Evolutionary conservation across 2,888 invertebrate species (phyloP).

Genomic region (Uropetala carovei): DNA sequence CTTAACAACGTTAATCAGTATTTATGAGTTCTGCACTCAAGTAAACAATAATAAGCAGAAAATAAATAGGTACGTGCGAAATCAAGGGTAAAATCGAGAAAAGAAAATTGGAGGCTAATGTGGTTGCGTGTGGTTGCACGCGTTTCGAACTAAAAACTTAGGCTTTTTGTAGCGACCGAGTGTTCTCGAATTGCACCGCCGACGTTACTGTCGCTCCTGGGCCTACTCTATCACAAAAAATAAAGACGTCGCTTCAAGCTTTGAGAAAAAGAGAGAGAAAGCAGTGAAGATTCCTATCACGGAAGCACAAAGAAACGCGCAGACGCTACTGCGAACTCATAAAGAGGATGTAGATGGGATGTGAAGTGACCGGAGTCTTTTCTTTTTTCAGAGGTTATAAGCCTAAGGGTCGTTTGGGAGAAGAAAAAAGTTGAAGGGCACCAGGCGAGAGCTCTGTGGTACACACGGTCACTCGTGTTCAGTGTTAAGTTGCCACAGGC

Average conservation of each 20-base stretch:
- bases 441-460: neutral
- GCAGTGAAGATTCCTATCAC: slow-evolving; percentile 6
- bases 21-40: too few species aligned
- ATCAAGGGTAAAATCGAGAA: too few species aligned
- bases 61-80: too few species aligned
- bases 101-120: too few species aligned
- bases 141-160: too few species aligned
- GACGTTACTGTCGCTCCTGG: neutral
- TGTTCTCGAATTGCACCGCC: neutral
- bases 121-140: too few species aligned
- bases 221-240: neutral
- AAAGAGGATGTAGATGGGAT: slow-evolving; percentile 25
- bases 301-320: neutral
- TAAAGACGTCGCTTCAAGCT: neutral
- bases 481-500: neutral
- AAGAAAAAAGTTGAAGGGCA: neutral
- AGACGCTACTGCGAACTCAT: neutral
- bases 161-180: too few species aligned
- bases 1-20: too few species aligned
- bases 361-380: slow-evolving; percentile 7
- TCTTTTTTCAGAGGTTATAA: neutral
- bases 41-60: too few species aligned
- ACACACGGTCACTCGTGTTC: neutral
- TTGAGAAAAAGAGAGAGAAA: neutral
- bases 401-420: neutral